Evolutionary conservation across 2,113 vertebrate genomes (phyloP).

Genomic region (Zosterops hypoxanthus): DNA sequence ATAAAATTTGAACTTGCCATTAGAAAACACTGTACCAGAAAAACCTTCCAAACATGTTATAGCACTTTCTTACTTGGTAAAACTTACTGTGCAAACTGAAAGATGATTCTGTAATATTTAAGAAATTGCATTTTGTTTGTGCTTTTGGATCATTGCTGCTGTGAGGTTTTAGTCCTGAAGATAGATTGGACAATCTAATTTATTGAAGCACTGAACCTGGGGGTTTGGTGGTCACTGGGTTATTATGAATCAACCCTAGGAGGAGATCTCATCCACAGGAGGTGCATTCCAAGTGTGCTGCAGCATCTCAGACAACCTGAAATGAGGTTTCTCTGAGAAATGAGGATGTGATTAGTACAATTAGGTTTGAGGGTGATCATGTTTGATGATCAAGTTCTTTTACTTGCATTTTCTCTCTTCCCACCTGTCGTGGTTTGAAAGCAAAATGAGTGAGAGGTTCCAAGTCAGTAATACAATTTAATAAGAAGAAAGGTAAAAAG

Average conservation of each 20-base stretch:
- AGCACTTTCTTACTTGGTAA: not conserved
- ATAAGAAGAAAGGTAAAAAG: no score
- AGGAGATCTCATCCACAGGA: not conserved
- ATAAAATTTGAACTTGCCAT: not conserved
- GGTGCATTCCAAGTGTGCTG: not conserved
- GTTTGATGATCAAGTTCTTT: not conserved
- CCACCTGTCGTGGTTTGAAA: not conserved
- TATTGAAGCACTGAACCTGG: not conserved
- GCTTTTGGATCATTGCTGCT: not conserved
- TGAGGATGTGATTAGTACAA: not conserved
- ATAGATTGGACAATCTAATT: not conserved
- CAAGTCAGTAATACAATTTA: no score
- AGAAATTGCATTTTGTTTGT: not conserved
- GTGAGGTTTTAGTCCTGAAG: not conserved
- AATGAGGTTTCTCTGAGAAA: not conserved
- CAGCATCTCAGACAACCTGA: not conserved
- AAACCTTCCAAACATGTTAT: not conserved
- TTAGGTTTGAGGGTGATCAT: not conserved
- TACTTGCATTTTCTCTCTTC: not conserved
- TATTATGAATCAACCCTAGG: not conserved
- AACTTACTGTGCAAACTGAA: not conserved
- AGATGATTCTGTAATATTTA: not conserved
- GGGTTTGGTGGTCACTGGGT: not conserved
- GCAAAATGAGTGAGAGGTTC: no score
- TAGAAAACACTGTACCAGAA: not conserved